Evolutionary conservation across 2,888 invertebrate species (phyloP).

Genomic region (Drosophila testacea): DNA sequence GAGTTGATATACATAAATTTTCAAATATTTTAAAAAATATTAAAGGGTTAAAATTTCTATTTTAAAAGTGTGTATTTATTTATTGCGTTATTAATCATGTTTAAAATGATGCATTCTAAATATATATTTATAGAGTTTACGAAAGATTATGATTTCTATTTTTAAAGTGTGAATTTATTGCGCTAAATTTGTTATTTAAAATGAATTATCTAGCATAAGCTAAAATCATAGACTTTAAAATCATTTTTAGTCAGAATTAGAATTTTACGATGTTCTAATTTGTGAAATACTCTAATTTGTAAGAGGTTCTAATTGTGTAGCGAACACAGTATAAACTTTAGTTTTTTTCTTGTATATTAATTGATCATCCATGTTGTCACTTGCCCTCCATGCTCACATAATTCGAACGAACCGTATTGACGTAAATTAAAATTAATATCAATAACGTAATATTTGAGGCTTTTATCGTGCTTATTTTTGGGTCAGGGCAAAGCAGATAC

Average conservation of each 20-base stretch:
- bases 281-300: too few relatives aligned
- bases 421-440: conserved; percentile 20
- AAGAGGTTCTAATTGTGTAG: neutral
- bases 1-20: neutral
- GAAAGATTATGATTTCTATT: neutral
- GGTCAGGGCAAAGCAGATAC: conserved; percentile 36
- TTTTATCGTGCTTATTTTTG: conserved; percentile 37
- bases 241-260: neutral
- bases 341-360: neutral
- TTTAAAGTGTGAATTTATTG: neutral
- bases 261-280: conserved; percentile 1
- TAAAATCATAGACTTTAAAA: neutral
- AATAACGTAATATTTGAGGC: conserved; percentile 4
- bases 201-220: neutral
- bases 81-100: neutral
- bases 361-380: conserved; percentile 11
- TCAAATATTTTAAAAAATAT: neutral
- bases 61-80: neutral
- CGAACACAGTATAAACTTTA: conserved; percentile 1
- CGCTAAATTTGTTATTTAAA: neutral
- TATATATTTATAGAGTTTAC: neutral
- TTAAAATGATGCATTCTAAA: neutral
- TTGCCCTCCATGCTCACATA: conserved; percentile 17
- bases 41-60: neutral
- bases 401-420: conserved; percentile 7